These are phyloP conservation scores for Erpornis zantholeuca DNA, from an alignment of 2,113 vertebrate species.

Conservation along the genomic window DNA sequence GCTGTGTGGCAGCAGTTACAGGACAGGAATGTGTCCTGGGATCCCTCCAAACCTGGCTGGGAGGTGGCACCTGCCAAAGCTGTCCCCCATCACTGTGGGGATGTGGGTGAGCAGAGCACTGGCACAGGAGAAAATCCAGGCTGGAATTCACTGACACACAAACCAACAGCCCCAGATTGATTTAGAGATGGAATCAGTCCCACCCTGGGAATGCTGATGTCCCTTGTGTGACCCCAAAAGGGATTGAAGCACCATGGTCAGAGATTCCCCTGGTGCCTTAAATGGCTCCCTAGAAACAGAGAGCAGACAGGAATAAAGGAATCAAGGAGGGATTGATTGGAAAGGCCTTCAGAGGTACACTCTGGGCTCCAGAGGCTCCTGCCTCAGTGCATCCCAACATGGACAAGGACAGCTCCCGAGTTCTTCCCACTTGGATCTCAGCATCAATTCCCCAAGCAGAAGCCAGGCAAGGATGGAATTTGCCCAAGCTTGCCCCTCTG, in stretches of 20 bases:
- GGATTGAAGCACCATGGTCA: not conserved
- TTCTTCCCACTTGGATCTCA: no score
- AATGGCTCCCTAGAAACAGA: no score
- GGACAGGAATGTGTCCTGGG: not conserved
- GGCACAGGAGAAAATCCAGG: not conserved
- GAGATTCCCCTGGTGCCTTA: not conserved
- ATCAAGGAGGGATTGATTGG: no score
- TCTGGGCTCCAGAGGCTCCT: no score
- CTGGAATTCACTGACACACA: not conserved
- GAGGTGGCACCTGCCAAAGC: not conserved
- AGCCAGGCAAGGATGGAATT: no score
- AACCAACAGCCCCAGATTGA: accelerated
- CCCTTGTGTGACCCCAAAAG: not conserved
- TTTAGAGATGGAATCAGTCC: not conserved
- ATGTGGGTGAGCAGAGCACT: not conserved
- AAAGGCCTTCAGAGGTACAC: no score
- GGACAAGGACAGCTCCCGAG: no score
- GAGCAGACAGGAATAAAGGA: no score
- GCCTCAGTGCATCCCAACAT: no score
- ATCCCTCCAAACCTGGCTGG: not conserved
- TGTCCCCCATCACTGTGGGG: not conserved
- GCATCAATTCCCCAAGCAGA: no score
- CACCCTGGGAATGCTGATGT: not conserved
- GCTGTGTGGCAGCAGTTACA: not conserved
- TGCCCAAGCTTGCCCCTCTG: no score